Base-by-base conservation (phyloP, 2,888 invertebrate genomes). In the Cremastinae sp. region DNA sequence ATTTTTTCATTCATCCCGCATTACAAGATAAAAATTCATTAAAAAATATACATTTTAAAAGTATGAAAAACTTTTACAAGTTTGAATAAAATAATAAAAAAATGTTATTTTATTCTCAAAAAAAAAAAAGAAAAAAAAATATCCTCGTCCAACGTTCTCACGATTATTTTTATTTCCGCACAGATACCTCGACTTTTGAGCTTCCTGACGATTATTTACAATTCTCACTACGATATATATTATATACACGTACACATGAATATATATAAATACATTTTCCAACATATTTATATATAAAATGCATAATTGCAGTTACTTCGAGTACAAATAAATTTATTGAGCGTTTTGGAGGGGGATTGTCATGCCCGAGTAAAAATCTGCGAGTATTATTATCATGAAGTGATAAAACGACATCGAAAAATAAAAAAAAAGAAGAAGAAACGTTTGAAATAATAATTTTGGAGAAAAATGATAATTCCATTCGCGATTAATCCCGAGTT, bases 321-420 rank as follows among this genome's bases (percentile, higher is more conserved):
- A 36, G 43, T 45, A 10, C 45, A 20, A 43, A 22, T 43, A 22
- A 43, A 61, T 61, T 53, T 76, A 83, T 84, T 85, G 84, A 84
- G 84, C 84, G 79, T 81, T 84, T 80, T 28, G 28, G 28, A 28
- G 28, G 28, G 59, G 70, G 80, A 84, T 78, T 83, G 84, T 79
- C 82, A 81, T 78, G 80, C 78, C 77, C 62, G 38, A 68, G 62
- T 59, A 43, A 38, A 59, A 59, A 34, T 36, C 59, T 10, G 77
- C 74, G 61, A 53, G 53, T 41, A 45, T 62, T 47, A 65, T 65
- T 36, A 56, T 56, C 56, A 45, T 45, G 16, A 61, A 7, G 18
- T 20, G 20, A 43, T 16, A 47, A 34, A n/a, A 18, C 10, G 20
- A n/a, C n/a, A n/a, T n/a, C n/a, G n/a, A 49, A 47, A 62, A 43